Percentiles rank a stretch among this genome's conserved stretches.
phyloP scores from a whole-genome alignment of 2,797 vertebrate genomes.

The Lutjanus argentimaculatus region DNA sequence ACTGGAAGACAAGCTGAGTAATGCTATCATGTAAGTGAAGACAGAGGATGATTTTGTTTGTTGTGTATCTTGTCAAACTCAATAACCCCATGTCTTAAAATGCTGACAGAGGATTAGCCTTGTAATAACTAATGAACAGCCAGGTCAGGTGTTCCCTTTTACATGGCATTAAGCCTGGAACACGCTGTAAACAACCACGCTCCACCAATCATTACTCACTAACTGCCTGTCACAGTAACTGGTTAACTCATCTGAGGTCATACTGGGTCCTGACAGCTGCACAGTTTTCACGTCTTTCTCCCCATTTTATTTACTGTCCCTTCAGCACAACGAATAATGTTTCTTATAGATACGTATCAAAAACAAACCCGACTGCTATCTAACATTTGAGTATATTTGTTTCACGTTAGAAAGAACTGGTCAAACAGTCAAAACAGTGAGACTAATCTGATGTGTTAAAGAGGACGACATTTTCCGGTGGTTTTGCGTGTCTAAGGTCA shows the following conservation, averaged over 20 bases:
- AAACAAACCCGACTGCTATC: no score
- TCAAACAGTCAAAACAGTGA: not conserved
- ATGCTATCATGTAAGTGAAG: not conserved
- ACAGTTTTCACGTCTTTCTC: not conserved
- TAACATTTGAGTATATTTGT: not conserved
- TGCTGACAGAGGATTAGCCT: not conserved
- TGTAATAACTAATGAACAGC: constrained; percentile 48
- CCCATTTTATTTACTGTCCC: not conserved
- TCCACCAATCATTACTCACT: constrained; percentile 41
- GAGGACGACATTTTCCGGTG: not conserved
- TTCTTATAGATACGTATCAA: no score
- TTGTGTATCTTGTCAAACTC: not conserved
- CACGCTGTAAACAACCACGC: constrained; percentile 50
- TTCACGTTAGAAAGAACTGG: not conserved
- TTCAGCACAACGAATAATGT: not conserved
- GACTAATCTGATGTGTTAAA: not conserved
- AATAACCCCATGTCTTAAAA: no score
- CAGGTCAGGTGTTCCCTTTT: constrained; percentile 5
- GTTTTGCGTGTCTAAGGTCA: not conserved
- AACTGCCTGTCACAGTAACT: not conserved
- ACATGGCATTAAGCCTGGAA: constrained; percentile 29
- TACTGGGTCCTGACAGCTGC: not conserved
- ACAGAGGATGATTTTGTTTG: not conserved
- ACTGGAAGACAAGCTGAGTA: not conserved
- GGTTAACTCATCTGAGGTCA: constrained; percentile 7